These are phyloP conservation scores for Astreopora myriophthalma DNA, from an alignment of 64 coral and sea anemone genomes.

Conservation along the genomic window DNA sequence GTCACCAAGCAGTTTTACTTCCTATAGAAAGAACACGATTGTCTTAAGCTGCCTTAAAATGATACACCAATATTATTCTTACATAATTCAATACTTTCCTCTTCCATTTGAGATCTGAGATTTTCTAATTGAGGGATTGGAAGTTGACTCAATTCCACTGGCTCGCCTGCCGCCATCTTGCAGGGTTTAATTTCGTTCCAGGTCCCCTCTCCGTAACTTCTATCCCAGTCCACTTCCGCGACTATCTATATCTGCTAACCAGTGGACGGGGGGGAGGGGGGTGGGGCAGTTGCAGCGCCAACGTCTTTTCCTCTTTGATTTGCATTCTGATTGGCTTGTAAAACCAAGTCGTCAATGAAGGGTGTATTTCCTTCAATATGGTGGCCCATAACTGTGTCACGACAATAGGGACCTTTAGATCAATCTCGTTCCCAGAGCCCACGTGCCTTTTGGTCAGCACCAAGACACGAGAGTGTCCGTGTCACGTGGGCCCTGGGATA, in stretches of 20 bases:
- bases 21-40: constrained; percentile 44
- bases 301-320: too few species aligned
- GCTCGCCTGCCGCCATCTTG: constrained; percentile 80
- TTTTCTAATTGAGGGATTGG: constrained; percentile 87
- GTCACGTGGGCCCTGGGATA: too few species aligned
- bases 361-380: too few species aligned
- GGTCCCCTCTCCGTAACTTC: background rate
- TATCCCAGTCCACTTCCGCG: background rate
- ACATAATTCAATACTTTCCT: constrained; percentile 29
- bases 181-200: background rate
- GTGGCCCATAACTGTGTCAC: too few species aligned
- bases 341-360: too few species aligned
- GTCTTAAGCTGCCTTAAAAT: background rate
- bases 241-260: too few species aligned
- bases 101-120: constrained; percentile 84
- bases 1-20: constrained; percentile 90
- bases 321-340: too few species aligned
- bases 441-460: too few species aligned
- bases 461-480: too few species aligned
- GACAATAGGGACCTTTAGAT: too few species aligned
- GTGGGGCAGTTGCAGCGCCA: background rate
- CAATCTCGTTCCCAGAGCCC: too few species aligned
- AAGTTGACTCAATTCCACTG: constrained; percentile 91
- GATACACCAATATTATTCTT: background rate
- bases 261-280: too few species aligned